Conservation (phyloP, 2,113 vertebrate species). For the Elachura formosa region DNA sequence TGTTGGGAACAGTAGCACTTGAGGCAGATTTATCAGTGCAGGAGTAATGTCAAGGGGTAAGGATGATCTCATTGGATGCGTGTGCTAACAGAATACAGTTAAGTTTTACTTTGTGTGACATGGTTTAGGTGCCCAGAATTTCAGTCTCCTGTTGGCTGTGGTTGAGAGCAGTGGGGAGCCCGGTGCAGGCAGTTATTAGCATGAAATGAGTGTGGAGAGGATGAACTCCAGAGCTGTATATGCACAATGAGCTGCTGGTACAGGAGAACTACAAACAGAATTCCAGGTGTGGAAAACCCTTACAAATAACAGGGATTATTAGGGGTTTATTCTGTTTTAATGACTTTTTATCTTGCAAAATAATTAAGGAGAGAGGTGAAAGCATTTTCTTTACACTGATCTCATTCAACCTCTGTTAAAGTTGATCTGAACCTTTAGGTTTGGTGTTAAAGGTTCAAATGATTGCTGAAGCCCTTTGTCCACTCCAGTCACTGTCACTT, state of each 20-base stretch:
- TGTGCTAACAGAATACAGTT: background rate
- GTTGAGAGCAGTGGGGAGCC: background rate
- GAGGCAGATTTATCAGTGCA: background rate
- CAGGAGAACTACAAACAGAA: background rate
- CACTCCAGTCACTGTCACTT: background rate
- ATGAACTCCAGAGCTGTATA: background rate
- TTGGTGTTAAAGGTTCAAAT: background rate
- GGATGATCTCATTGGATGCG: background rate
- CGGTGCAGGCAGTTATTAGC: background rate
- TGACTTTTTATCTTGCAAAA: background rate
- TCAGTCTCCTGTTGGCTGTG: accelerated
- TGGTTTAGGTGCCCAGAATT: background rate
- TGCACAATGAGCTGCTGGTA: background rate
- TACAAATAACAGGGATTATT: background rate
- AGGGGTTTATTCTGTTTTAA: background rate
- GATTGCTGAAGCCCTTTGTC: background rate
- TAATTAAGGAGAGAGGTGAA: background rate
- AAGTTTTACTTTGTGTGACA: background rate
- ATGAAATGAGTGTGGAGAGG: background rate
- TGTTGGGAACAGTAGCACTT: background rate
- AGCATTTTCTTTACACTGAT: accelerated
- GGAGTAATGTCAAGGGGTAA: background rate
- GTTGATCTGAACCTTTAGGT: background rate
- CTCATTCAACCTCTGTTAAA: background rate
- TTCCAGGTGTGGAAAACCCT: background rate